Percentiles rank a stretch among this genome's conserved stretches.
These are phyloP conservation scores for Sylvietta virens DNA, from an alignment of 2,113 vertebrate genomes.

Conservation along the genomic window DNA sequence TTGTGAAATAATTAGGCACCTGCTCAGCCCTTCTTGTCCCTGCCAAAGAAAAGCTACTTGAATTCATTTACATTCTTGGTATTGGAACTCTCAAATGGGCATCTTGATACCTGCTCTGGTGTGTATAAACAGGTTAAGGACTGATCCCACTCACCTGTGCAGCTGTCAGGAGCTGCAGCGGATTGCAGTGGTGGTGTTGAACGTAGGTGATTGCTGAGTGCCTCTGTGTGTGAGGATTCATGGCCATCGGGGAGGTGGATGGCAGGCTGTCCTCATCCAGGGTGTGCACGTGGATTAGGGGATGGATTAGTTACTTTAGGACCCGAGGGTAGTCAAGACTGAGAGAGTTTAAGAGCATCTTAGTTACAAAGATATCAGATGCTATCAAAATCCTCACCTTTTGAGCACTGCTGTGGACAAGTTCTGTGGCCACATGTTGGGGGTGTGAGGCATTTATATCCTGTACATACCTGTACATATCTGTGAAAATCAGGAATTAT, in stretches of 20 bases:
- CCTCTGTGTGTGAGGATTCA: rapidly evolving
- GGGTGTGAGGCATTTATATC: background rate
- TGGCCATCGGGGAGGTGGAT: rapidly evolving
- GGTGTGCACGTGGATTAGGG: rapidly evolving
- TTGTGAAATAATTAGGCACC: constrained; percentile 27
- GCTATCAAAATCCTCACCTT: background rate
- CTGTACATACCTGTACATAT: rapidly evolving
- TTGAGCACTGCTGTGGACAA: background rate
- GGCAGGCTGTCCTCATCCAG: background rate
- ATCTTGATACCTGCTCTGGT: background rate
- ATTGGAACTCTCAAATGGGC: background rate
- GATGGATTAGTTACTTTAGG: background rate
- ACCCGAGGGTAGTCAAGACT: background rate
- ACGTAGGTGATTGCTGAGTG: rapidly evolving
- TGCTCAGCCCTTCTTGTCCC: background rate
- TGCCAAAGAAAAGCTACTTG: background rate
- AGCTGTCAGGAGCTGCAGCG: background rate
- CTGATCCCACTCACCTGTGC: background rate
- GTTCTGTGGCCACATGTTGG: rapidly evolving
- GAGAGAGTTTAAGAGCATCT: background rate
- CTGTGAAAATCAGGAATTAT: background rate
- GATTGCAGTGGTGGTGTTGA: background rate
- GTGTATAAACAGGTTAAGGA: background rate
- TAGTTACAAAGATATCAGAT: background rate
- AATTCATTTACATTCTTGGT: background rate